Conservation (phyloP, 2,888 invertebrate species). For the Nezara viridula region DNA sequence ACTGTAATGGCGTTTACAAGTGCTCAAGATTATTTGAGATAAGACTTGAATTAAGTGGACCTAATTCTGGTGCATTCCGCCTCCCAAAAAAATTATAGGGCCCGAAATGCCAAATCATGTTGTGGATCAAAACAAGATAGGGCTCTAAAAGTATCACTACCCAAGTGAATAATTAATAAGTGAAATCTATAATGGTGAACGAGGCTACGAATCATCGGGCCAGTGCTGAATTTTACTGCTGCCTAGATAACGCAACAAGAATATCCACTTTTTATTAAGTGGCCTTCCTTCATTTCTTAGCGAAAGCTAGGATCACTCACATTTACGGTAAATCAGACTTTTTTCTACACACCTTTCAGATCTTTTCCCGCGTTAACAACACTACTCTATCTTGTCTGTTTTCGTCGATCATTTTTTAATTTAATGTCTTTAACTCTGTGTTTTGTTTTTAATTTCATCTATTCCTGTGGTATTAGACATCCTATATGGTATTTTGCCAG, state of each 20-base stretch:
- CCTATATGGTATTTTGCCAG: too few species aligned
- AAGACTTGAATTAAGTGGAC: not conserved
- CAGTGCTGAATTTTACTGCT: not conserved
- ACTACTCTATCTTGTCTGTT: not conserved
- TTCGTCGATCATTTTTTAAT: not conserved
- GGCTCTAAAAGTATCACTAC: not conserved
- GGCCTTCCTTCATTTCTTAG: not conserved
- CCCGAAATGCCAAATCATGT: not conserved
- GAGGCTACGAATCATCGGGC: not conserved
- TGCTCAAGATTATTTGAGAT: not conserved
- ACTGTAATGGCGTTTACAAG: not conserved
- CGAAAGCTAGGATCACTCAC: not conserved
- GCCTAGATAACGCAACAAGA: not conserved
- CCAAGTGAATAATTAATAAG: not conserved
- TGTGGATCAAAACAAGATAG: not conserved
- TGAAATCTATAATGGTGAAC: not conserved
- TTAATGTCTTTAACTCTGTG: too few species aligned
- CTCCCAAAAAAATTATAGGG: not conserved
- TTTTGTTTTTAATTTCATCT: not conserved
- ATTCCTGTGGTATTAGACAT: not conserved
- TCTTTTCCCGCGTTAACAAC: not conserved
- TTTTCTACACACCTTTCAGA: not conserved
- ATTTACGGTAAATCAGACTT: not conserved
- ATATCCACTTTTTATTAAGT: conserved; percentile 21
- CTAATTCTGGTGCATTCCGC: not conserved